A percentile compares a stretch with the other conserved stretches of the same genome.
These are phyloP conservation scores for Muscina levida DNA, from an alignment of 2,888 invertebrate species.

Conservation along the genomic window DNA sequence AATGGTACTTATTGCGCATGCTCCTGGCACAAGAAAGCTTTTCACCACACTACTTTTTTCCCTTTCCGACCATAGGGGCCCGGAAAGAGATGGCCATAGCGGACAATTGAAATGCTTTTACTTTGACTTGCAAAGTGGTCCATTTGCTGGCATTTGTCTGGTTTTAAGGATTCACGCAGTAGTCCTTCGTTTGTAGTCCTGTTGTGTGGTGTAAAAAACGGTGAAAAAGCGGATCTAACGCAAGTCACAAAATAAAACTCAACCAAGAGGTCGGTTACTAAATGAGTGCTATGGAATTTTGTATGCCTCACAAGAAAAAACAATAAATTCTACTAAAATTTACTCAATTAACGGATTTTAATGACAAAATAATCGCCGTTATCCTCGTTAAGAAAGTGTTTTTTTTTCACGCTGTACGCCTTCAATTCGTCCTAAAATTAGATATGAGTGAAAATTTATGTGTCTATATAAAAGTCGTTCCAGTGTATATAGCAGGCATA, in stretches of 20 bases:
- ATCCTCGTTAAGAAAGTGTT: too few relatives aligned
- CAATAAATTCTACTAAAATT: slow-evolving; percentile 17
- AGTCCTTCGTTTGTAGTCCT: slow-evolving; percentile 79
- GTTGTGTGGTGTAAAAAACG: slow-evolving; percentile 73
- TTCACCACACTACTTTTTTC: slow-evolving; percentile 73
- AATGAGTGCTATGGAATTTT: neutral
- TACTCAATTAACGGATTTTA: slow-evolving; percentile 7
- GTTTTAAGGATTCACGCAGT: slow-evolving; percentile 73
- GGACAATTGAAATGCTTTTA: slow-evolving; percentile 64
- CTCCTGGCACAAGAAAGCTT: slow-evolving; percentile 69
- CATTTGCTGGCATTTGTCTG: slow-evolving; percentile 69
- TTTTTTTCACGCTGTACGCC: too few relatives aligned
- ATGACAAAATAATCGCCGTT: neutral
- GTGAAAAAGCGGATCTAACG: slow-evolving; percentile 61
- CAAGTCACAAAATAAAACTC: slow-evolving; percentile 45
- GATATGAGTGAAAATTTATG: slow-evolving; percentile 51
- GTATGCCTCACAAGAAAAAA: slow-evolving; percentile 22
- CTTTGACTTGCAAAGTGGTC: slow-evolving; percentile 73
- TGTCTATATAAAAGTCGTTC: slow-evolving; percentile 39
- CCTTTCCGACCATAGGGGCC: slow-evolving; percentile 21
- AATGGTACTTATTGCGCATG: slow-evolving; percentile 56
- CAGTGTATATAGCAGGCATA: slow-evolving; percentile 20
- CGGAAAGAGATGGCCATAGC: slow-evolving; percentile 62
- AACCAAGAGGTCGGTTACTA: slow-evolving; percentile 52
- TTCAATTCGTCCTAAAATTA: too few relatives aligned